A percentile compares a stretch with the other conserved stretches of the same genome.
Conservation (phyloP, 2,797 vertebrate genomes). For the Gymnoscopelus braueri region DNA sequence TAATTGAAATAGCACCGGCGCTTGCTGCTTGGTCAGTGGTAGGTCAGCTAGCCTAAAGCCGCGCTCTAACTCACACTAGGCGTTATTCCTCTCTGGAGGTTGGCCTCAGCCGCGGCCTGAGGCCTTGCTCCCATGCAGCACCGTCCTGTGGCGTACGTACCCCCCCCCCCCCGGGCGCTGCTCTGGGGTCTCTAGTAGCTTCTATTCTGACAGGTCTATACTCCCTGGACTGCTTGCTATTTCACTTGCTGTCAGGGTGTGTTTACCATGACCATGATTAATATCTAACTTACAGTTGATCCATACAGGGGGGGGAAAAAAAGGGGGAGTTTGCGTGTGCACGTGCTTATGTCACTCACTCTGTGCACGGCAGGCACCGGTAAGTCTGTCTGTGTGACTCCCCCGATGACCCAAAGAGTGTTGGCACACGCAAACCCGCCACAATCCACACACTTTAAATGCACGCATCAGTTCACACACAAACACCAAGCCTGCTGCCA, state of each 20-base stretch:
- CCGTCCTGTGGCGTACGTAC: not conserved
- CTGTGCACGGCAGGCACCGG: not conserved
- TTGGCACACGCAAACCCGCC: not conserved
- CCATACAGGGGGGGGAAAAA: not conserved
- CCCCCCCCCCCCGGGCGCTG: not conserved
- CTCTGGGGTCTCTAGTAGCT: slow-evolving; percentile 9
- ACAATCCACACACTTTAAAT: not conserved
- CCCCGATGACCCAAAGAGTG: not conserved
- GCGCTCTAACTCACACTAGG: slow-evolving; percentile 14
- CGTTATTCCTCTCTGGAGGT: slow-evolving; percentile 35
- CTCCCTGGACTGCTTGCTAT: slow-evolving; percentile 19
- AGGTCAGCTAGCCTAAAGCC: slow-evolving; percentile 25
- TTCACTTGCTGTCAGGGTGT: slow-evolving; percentile 23
- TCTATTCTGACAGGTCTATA: slow-evolving; percentile 22
- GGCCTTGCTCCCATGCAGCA: not conserved
- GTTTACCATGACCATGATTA: slow-evolving; percentile 18
- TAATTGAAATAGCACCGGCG: slow-evolving; percentile 40
- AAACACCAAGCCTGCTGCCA: slow-evolving; percentile 23
- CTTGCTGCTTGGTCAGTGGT: slow-evolving; percentile 35
- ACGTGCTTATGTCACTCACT: not conserved
- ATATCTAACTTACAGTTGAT: slow-evolving; percentile 7
- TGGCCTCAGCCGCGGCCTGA: slow-evolving; percentile 18
- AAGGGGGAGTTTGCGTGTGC: not conserved
- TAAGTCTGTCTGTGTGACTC: not conserved
- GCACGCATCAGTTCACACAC: slow-evolving; percentile 13